Evolutionary conservation across 2,113 vertebrate species (phyloP), one percentile per base, ranked within the genome.

Genomic region (Ariopsis seemanni): DNA sequence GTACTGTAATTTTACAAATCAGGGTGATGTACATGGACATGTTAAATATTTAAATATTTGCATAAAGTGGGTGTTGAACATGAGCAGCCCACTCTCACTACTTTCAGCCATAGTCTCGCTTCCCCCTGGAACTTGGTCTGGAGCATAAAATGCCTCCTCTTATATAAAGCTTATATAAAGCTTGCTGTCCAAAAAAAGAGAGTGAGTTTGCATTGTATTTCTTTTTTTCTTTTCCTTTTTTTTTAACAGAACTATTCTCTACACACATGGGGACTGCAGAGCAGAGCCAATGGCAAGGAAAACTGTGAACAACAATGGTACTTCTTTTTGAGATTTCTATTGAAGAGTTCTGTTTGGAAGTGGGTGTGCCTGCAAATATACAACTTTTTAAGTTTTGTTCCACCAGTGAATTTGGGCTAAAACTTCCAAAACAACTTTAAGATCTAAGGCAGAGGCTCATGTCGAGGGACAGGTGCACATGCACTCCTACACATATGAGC

Each of bases 391-490:
- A 7, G 5, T 55, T 63, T 6, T 25, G 10, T 27, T 65, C 50
- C 75, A 20, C 50, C 48, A 20, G 9, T 11, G 50, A 86, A 22
- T 78, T 55, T 78, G 8, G 84, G 14, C 17, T 60, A 78, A 85
- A 85, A 62, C 72, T 78, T 78, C 57, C 50, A n/a, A 52, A 79
- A 65, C 60, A 52, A 86, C 42, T 80, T 25, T 67, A 80, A 50
- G 60, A 81, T 86, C 27, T 80, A n/a, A 86, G 62, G 30, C 77
- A 34, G n/a, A 67, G 74, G 60, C 74, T 57, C 57, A 81, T 57
- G 62, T 69, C 5, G 50, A 81, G 75, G 62, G 77, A 86, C 85
- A 86, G 85, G 63, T 86, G 75, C 77, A 52, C 58, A 78, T 50
- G 9, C 84, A 48, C 27, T 17, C 72, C 57, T 20, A 77, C 84